Evolutionary conservation across 1,140 invertebrate species (phyloP).

Genomic region (Papilio dardanus): DNA sequence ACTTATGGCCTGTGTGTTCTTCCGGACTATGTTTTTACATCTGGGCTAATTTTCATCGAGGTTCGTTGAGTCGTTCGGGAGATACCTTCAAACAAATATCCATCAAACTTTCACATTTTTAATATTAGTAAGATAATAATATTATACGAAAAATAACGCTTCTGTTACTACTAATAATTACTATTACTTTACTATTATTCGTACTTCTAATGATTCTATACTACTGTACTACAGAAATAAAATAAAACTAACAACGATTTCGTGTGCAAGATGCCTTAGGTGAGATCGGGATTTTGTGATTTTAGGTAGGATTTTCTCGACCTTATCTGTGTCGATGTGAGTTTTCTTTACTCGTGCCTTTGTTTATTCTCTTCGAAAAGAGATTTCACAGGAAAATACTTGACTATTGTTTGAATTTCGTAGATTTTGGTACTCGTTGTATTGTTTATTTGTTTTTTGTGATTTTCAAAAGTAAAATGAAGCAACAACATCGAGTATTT

Average conservation of each 20-base stretch:
- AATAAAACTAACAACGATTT: not conserved
- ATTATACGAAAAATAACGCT: no score
- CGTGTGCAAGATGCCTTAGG: slow-evolving; percentile 50
- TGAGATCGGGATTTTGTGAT: slow-evolving; percentile 64
- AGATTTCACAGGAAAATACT: slow-evolving; percentile 44
- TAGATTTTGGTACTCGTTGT: not conserved
- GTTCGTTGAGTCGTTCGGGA: no score
- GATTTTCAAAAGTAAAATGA: not conserved
- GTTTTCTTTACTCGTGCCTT: slow-evolving; percentile 49
- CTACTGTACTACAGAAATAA: not conserved
- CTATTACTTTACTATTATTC: no score
- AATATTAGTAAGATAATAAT: no score
- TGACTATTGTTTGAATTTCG: slow-evolving; percentile 12
- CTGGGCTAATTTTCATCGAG: no score
- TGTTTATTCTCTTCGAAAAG: slow-evolving; percentile 42
- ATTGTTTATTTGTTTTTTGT: not conserved
- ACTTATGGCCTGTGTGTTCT: no score
- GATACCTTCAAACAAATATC: no score
- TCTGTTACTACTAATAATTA: no score
- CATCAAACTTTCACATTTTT: no score
- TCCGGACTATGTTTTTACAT: no score
- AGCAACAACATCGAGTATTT: not conserved
- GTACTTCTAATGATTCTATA: not conserved
- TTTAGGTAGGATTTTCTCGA: slow-evolving; percentile 61
- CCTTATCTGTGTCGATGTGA: slow-evolving; percentile 53